Percentiles rank a stretch among this genome's conserved stretches.
Conservation (phyloP, 2,113 vertebrate genomes). For the Camelus dromedarius region DNA sequence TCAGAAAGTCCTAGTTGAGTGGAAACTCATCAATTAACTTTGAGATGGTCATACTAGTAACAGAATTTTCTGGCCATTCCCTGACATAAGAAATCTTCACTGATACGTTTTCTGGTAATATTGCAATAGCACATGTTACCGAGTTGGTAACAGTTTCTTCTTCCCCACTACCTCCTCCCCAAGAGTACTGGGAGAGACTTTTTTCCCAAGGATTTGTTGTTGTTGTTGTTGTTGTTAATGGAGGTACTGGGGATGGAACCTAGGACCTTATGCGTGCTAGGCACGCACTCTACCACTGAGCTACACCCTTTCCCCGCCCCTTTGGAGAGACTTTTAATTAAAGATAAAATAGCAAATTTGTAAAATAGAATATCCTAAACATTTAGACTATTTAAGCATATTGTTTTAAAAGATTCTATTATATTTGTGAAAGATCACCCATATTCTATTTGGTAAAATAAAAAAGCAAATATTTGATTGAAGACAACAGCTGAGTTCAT, state of each 20-base stretch:
- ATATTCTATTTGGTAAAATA: background rate
- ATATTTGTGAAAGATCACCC: conserved; percentile 5
- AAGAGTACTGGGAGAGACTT: background rate
- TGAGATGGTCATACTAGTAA: background rate
- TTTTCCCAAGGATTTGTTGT: background rate
- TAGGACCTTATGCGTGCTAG: too few relatives aligned
- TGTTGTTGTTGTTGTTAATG: too few relatives aligned
- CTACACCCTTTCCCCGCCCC: too few relatives aligned
- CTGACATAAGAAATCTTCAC: background rate
- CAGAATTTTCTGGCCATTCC: background rate
- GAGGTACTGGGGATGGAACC: too few relatives aligned
- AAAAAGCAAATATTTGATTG: conserved; percentile 45
- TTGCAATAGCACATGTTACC: background rate
- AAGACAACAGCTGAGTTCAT: conserved; percentile 10
- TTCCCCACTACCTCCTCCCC: background rate
- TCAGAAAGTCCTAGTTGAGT: background rate
- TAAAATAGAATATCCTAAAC: background rate
- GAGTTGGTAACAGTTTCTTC: background rate
- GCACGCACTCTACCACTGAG: too few relatives aligned
- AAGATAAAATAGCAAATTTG: conserved; percentile 30
- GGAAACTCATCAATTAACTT: background rate
- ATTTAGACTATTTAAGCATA: background rate
- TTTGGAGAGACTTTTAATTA: conserved; percentile 5
- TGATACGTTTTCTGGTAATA: background rate
- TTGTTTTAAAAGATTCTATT: conserved; percentile 1